Evolutionary conservation across 2,888 invertebrate species (phyloP).

Genomic region (Diadegma fenestrale): DNA sequence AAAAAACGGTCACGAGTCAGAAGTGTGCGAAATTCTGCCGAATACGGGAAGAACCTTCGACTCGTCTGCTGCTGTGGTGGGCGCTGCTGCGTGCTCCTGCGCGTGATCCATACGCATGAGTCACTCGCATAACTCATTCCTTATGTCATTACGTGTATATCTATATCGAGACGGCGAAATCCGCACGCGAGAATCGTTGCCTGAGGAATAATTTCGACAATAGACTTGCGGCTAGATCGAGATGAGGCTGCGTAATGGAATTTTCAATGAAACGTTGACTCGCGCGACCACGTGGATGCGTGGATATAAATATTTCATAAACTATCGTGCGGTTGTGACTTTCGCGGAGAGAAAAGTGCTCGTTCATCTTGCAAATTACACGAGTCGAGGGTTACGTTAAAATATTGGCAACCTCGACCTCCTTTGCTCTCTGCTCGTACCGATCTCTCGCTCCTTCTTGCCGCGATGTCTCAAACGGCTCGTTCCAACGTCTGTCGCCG

Average conservation of each 20-base stretch:
- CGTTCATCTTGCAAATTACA: slow-evolving; percentile 58
- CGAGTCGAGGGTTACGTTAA: slow-evolving; percentile 44
- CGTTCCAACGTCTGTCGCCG: too few species aligned
- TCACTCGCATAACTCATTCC: slow-evolving; percentile 75
- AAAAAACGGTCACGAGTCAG: not conserved
- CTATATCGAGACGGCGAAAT: slow-evolving; percentile 12
- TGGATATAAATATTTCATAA: slow-evolving; percentile 15
- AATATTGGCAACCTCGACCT: slow-evolving; percentile 60
- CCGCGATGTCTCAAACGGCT: too few species aligned
- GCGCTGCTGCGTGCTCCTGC: slow-evolving; percentile 43
- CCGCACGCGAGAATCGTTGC: slow-evolving; percentile 25
- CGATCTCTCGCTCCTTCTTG: not conserved
- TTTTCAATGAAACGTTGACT: not conserved
- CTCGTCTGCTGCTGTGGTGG: slow-evolving; percentile 54
- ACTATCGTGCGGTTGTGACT: slow-evolving; percentile 20
- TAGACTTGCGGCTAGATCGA: not conserved
- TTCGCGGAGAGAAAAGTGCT: slow-evolving; percentile 42
- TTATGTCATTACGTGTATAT: slow-evolving; percentile 74
- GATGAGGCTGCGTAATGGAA: slow-evolving; percentile 1
- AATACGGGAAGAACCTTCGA: slow-evolving; percentile 63
- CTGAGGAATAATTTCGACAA: slow-evolving; percentile 5
- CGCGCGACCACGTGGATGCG: not conserved
- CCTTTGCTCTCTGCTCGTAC: slow-evolving; percentile 51
- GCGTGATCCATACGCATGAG: slow-evolving; percentile 41
- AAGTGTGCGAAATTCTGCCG: slow-evolving; percentile 56